phyloP scores from a whole-genome alignment of 2,113 vertebrate genomes.

The Alces alces region DNA sequence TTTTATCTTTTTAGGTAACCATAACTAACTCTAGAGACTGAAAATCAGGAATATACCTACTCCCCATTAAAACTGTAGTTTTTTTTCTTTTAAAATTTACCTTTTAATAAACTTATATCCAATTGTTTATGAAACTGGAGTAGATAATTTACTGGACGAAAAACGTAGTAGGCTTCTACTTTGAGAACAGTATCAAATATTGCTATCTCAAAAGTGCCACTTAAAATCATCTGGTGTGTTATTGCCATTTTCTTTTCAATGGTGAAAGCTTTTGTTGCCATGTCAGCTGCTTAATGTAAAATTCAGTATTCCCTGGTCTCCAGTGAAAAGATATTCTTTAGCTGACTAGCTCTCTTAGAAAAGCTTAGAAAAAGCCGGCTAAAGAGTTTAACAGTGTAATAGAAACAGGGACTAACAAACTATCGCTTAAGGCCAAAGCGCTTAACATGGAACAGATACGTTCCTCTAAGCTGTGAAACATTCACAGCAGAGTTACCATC shows the following conservation, averaged over 20 bases:
- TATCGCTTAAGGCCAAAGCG: neutral
- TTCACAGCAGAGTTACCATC: neutral
- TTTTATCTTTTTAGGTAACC: neutral
- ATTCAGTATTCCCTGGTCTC: slow-evolving; percentile 50
- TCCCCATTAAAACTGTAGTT: neutral
- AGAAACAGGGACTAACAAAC: neutral
- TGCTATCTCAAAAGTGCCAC: neutral
- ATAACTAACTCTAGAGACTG: neutral
- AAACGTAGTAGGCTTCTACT: neutral
- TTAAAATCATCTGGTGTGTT: neutral
- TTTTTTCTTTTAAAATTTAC: neutral
- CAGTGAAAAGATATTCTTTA: slow-evolving; percentile 38
- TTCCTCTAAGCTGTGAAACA: neutral
- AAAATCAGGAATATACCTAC: neutral
- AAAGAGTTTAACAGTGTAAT: neutral
- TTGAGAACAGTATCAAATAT: slow-evolving; percentile 41
- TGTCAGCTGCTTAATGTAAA: slow-evolving; percentile 67
- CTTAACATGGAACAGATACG: neutral
- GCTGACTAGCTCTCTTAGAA: neutral
- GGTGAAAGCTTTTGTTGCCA: slow-evolving; percentile 65
- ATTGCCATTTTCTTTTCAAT: slow-evolving; percentile 48
- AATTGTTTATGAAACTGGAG: slow-evolving; percentile 9
- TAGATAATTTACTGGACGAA: neutral
- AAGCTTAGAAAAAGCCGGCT: neutral
- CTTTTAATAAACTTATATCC: neutral